Evolutionary conservation across 2,113 vertebrate species (phyloP), one percentile per base, ranked within the genome.

Genomic region (Sylvilagus bachmani): DNA sequence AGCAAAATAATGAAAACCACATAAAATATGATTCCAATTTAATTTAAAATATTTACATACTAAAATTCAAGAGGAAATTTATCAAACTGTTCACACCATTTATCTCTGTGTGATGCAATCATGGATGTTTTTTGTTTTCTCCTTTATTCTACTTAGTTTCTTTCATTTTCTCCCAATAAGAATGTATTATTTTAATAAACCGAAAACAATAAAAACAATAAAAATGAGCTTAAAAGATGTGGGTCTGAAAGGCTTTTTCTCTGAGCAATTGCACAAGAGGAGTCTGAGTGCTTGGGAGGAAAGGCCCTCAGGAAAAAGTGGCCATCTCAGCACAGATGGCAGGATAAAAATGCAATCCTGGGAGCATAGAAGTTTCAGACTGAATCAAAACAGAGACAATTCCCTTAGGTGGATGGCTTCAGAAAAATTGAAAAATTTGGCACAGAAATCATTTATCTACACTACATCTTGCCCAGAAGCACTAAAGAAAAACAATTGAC

Each of bases 351-450:
- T 71, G 31, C 73, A 90, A 61, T n/a, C 44, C 51, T 16, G 74
- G 70, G 36, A 95, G 21, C 1, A 0, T 24, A 58, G 13, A 58
- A 71, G 44, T 80, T 62, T 74, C 86, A 93, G 84, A 92, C 74
- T 11, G 81, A 95, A 83, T 85, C 81, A 90, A 97, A 97, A 95
- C 88, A 96, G 38, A 96, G 85, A 83, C 78, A 86, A 71, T 95
- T 95, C 95, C 92, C 88, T 75, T 91, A 80, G 58, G 90, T 92
- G 64, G 69, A 44, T 67, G 81, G 73, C 81, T 92, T 96, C 90
- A 77, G 67, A 80, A 92, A 95, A 96, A 44, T 53, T 77, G 67
- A 80, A 92, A 95, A 96, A 44, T 53, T 10, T 90, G 90, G 88
- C 85, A 82, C 62, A 53, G 74, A 80, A 81, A 71, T 27, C n/a